Evolutionary conservation across 1,140 invertebrate genomes (phyloP).

Genomic region (Nylanderia fulva): DNA sequence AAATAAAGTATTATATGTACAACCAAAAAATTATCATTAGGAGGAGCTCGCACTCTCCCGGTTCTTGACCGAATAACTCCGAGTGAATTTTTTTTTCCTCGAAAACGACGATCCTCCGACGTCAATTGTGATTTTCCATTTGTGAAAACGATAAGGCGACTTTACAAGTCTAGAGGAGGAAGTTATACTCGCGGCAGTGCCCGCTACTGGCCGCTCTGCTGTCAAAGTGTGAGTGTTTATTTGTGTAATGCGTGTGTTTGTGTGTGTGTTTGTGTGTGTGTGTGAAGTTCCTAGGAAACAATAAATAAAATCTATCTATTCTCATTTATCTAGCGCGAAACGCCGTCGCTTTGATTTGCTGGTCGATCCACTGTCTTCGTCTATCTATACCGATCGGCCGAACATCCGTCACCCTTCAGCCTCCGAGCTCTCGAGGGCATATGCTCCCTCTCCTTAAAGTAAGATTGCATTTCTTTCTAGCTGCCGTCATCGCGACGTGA

Average conservation of each 20-base stretch:
- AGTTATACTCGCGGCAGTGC: slow-evolving; percentile 77
- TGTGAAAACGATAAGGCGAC: slow-evolving; percentile 50
- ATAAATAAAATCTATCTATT: slow-evolving; percentile 86
- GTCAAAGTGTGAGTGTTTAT: background rate
- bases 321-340: slow-evolving; percentile 79
- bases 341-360: slow-evolving; percentile 78
- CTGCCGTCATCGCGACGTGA: slow-evolving; percentile 37
- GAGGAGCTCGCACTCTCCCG: slow-evolving; percentile 4
- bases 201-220: slow-evolving; percentile 80
- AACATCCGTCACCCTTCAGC: slow-evolving; percentile 9
- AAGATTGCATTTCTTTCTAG: slow-evolving; percentile 59
- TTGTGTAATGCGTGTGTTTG: slow-evolving; percentile 17
- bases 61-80: background rate
- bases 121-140: slow-evolving; percentile 57
- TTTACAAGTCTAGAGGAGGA: slow-evolving; percentile 66
- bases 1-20: slow-evolving; percentile 76
- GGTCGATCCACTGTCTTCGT: slow-evolving; percentile 69
- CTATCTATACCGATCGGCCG: slow-evolving; percentile 9
- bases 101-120: slow-evolving; percentile 51
- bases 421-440: slow-evolving; percentile 47
- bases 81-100: background rate
- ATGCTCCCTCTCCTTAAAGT: slow-evolving; percentile 37
- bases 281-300: slow-evolving; percentile 79
- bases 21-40: slow-evolving; percentile 69
- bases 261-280: slow-evolving; percentile 29